A percentile compares a stretch with the other conserved stretches of the same genome.
phyloP scores from a whole-genome alignment of 2,797 vertebrate genomes.

The Tympanoctomys barrerae region DNA sequence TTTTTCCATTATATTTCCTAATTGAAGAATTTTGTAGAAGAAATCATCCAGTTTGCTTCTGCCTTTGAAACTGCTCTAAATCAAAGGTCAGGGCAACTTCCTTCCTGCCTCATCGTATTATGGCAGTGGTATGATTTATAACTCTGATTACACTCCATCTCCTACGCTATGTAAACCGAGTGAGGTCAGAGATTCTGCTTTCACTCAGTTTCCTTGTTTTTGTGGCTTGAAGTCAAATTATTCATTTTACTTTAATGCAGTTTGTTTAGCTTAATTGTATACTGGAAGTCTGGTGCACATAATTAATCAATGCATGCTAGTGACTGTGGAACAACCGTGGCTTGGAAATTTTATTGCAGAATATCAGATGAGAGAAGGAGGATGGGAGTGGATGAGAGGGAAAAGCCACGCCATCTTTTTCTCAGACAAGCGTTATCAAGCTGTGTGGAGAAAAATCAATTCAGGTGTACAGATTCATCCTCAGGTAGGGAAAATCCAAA shows the following conservation, averaged over 20 bases:
- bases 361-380: slow-evolving; percentile 43
- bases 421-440: background rate
- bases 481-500: slow-evolving; percentile 55
- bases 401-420: slow-evolving; percentile 4
- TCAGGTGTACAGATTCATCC: slow-evolving; percentile 5
- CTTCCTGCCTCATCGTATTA: background rate
- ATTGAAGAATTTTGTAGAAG: slow-evolving; percentile 47
- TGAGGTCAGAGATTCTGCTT: slow-evolving; percentile 76
- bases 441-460: slow-evolving; percentile 13
- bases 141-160: slow-evolving; percentile 27
- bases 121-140: slow-evolving; percentile 54
- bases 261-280: slow-evolving; percentile 79
- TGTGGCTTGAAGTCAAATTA: slow-evolving; percentile 75
- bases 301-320: slow-evolving; percentile 77
- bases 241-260: slow-evolving; percentile 78
- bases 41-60: slow-evolving; percentile 34
- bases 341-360: slow-evolving; percentile 71
- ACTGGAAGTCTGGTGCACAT: slow-evolving; percentile 76
- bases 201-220: slow-evolving; percentile 76
- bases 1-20: slow-evolving; percentile 48
- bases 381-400: slow-evolving; percentile 33
- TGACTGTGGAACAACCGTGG: slow-evolving; percentile 65
- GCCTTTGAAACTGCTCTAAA: slow-evolving; percentile 65
- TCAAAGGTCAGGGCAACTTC: slow-evolving; percentile 61
- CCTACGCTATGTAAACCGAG: slow-evolving; percentile 66